phyloP scores from a whole-genome alignment of 2,113 vertebrate species.

The Lycaon pictus region DNA sequence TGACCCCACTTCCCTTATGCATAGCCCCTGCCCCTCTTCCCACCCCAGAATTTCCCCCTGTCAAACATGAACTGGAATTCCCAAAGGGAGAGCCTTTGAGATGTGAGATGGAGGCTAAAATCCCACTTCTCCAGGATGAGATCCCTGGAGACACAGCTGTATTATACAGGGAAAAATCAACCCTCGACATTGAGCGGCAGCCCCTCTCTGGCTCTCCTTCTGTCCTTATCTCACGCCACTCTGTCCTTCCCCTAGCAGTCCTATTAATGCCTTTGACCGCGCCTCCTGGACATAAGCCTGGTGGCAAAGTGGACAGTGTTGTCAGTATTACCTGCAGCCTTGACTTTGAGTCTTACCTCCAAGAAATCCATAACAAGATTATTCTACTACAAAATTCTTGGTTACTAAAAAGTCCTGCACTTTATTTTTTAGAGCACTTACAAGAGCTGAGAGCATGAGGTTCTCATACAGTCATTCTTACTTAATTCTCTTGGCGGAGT shows the following conservation, averaged over 20 bases:
- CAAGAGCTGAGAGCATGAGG: background rate
- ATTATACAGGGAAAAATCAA: accelerated
- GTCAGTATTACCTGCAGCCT: background rate
- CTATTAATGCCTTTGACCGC: background rate
- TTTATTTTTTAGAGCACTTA: background rate
- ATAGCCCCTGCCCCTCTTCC: background rate
- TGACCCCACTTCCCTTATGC: background rate
- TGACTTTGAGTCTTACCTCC: background rate
- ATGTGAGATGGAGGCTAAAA: too few relatives aligned
- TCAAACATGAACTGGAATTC: background rate
- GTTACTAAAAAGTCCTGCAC: background rate
- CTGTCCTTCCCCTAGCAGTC: background rate
- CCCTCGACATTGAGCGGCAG: background rate
- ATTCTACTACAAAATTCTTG: background rate
- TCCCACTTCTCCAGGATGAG: background rate
- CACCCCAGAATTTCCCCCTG: too few relatives aligned
- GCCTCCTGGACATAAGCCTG: accelerated
- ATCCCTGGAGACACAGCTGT: accelerated
- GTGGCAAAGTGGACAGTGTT: accelerated
- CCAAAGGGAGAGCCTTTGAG: background rate
- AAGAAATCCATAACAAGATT: background rate
- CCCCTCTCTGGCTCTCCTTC: accelerated
- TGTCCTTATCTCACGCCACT: background rate
- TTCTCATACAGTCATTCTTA: background rate
- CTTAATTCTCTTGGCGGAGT: background rate